Evolutionary conservation across 2,797 vertebrate species (phyloP), one percentile per base, ranked within the genome.

Genomic region (Rhincodon typus): DNA sequence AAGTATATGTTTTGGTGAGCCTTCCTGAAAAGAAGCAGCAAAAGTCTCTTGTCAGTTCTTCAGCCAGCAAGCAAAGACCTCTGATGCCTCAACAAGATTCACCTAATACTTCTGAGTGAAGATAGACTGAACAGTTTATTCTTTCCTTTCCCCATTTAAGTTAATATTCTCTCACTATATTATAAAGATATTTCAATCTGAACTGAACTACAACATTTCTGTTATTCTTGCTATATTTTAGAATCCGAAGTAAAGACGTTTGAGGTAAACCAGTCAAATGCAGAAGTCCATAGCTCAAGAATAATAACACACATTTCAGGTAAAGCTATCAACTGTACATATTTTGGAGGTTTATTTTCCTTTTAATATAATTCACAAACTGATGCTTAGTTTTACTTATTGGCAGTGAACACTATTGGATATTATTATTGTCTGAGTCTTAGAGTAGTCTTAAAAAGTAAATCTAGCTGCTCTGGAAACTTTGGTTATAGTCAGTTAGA

Each of bases 221-320:
- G 19, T 91, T 91, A 23, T 84, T 46, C 82, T 84, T 84, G 82
- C 38, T 66, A n/a, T 67, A 66, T 38, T 93, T 93, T 67, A 93
- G 90, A 93, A 42, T 69, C 62, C 62, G 42, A 27, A 69, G 30
- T 17, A 67, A n/a, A 93, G 34, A 93, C 62, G 23, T 67, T 67
- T 93, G 90, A 93, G 17, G 13, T 69, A 93, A 93, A 93, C 66
- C 90, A 93, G 62, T 42, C 34, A n/a, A 69, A 57, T 53, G 13
- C 25, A 88, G 86, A 67, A 21, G 88, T n/a, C 30, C 34, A 67
- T 91, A n/a, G 17, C 88, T 66, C 62, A 62, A 91, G 34, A 69
- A 93, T n/a, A 93, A 69, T 67, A 69, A 93, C 38, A 69, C 69
- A 38, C n/a, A 17, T 69, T n/a, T 67, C 90, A 93, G 90, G 90